phyloP scores from a whole-genome alignment of 2,113 vertebrate species.

The Pholis gunnellus region DNA sequence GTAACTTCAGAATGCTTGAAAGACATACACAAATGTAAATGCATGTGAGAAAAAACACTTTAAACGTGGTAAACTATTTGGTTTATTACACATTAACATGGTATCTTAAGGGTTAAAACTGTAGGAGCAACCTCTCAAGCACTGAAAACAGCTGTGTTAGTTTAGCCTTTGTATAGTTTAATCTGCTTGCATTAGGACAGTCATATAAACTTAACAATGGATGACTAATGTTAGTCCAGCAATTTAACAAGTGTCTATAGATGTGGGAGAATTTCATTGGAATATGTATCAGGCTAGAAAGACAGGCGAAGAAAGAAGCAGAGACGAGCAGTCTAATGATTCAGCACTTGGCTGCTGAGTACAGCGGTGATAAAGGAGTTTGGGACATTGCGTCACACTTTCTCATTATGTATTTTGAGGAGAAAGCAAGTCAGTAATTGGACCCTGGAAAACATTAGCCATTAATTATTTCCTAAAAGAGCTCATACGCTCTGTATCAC shows the following conservation, averaged over 20 bases:
- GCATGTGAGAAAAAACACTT: neutral
- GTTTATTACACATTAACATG: neutral
- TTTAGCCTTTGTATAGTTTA: neutral
- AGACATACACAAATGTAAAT: neutral
- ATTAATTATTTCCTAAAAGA: conserved; percentile 66
- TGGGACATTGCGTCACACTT: conserved; percentile 49
- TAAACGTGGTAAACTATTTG: neutral
- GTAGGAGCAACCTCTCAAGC: too few relatives aligned
- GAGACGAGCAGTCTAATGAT: conserved; percentile 32
- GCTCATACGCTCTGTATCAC: conserved; percentile 26
- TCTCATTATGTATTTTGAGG: conserved; percentile 58
- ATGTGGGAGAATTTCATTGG: neutral
- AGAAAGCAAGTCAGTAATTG: conserved; percentile 60
- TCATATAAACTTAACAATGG: neutral
- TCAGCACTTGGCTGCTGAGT: conserved; percentile 24
- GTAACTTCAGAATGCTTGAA: neutral
- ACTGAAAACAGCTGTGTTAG: neutral
- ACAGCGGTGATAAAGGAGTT: conserved; percentile 40
- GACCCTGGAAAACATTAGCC: conserved; percentile 65
- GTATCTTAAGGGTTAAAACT: conserved; percentile 46
- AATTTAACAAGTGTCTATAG: conserved; percentile 19
- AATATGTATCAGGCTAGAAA: conserved; percentile 22
- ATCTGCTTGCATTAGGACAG: neutral
- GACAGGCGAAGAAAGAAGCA: neutral
- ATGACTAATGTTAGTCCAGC: neutral